Conservation (phyloP, 2,888 invertebrate genomes). For the Philaethria dido region DNA sequence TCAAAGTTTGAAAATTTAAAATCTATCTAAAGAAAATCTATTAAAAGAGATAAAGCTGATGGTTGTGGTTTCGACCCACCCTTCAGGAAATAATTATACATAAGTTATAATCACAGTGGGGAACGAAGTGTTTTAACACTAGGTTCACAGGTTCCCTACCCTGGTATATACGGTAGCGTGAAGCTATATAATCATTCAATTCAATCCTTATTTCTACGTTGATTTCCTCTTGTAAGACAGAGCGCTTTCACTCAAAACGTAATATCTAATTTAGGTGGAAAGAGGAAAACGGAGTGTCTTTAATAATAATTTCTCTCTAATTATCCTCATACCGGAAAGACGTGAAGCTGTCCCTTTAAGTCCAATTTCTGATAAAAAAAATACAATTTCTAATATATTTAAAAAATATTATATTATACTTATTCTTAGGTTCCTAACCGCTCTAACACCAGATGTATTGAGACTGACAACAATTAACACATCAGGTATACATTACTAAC, state of each 20-base stretch:
- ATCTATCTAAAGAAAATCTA: background rate
- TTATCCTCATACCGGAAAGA: no score
- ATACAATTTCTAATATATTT: conserved; percentile 39
- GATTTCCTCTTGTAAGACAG: no score
- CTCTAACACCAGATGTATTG: conserved; percentile 82
- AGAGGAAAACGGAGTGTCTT: background rate
- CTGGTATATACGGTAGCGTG: no score
- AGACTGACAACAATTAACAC: conserved; percentile 82
- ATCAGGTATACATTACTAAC: conserved; percentile 76
- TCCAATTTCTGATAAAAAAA: background rate
- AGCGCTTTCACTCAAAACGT: no score
- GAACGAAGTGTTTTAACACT: no score
- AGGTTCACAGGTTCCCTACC: no score
- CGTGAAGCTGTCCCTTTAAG: background rate
- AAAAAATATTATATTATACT: conserved; percentile 26
- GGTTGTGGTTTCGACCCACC: background rate
- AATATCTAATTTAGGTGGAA: no score
- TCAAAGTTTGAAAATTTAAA: background rate
- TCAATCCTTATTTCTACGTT: no score
- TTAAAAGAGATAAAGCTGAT: background rate
- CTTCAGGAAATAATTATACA: no score
- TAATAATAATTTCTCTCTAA: background rate
- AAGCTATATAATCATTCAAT: no score
- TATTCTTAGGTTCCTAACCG: conserved; percentile 80
- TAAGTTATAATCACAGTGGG: no score